Evolutionary conservation across 2,888 invertebrate species (phyloP).

Genomic region (Drosophila koepferae): DNA sequence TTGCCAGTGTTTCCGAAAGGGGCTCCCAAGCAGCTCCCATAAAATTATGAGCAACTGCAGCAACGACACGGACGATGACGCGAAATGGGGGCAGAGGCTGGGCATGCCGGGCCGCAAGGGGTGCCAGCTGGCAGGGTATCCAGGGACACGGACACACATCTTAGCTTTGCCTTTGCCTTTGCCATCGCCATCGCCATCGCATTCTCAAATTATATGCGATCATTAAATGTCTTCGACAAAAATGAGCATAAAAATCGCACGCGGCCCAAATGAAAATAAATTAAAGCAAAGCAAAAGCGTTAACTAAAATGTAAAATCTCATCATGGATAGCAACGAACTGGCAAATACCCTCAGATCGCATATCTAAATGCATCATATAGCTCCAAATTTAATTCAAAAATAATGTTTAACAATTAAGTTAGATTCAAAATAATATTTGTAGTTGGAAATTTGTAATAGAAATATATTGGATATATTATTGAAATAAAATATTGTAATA

Average conservation of each 20-base stretch:
- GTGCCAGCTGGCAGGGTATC: constrained; percentile 10
- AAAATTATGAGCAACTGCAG: constrained; percentile 81
- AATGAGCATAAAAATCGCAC: constrained; percentile 80
- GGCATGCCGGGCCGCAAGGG: constrained; percentile 10
- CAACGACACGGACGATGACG: constrained; percentile 29
- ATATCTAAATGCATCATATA: not conserved
- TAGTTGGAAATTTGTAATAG: no score
- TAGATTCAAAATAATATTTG: no score
- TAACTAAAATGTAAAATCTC: constrained; percentile 39
- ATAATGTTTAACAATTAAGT: no score
- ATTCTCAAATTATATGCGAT: constrained; percentile 81
- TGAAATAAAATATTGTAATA: no score
- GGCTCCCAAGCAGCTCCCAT: constrained; percentile 71
- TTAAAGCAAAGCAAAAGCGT: constrained; percentile 65
- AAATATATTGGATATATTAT: no score
- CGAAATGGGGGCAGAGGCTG: constrained; percentile 13
- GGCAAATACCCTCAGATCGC: constrained; percentile 17
- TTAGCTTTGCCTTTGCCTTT: constrained; percentile 39
- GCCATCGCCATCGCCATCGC: constrained; percentile 52
- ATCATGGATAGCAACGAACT: constrained; percentile 13
- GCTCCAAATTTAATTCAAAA: no score
- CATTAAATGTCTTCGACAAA: constrained; percentile 82
- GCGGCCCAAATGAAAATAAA: constrained; percentile 79
- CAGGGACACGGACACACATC: constrained; percentile 17
- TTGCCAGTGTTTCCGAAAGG: constrained; percentile 63